Evolutionary conservation across 2,888 invertebrate genomes (phyloP).

Genomic region (Zaprionus bogoriensis): DNA sequence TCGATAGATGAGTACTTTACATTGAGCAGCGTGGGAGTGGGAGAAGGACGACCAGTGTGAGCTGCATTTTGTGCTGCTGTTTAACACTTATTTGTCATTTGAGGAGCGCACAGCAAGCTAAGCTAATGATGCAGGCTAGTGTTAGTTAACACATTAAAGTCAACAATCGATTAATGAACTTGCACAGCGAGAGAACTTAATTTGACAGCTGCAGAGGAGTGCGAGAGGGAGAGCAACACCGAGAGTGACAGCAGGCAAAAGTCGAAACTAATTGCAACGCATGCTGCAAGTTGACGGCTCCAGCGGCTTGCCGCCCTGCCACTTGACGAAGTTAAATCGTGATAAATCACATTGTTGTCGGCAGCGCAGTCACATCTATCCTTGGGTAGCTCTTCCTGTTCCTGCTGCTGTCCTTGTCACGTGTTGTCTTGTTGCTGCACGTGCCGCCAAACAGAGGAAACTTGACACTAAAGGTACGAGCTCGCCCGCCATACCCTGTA

Average conservation of each 20-base stretch:
- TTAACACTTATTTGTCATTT: no score
- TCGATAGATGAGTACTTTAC: neutral
- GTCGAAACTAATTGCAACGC: slow-evolving; percentile 59
- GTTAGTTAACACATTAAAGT: slow-evolving; percentile 14
- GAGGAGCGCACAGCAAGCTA: no score
- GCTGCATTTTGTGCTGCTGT: no score
- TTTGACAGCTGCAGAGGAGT: no score
- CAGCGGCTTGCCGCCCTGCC: slow-evolving; percentile 35
- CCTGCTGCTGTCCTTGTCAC: neutral
- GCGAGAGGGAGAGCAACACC: no score
- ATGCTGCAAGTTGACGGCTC: slow-evolving; percentile 51
- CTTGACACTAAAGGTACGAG: slow-evolving; percentile 5
- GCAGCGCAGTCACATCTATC: neutral
- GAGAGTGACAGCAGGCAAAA: slow-evolving; percentile 20
- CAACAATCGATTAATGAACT: neutral
- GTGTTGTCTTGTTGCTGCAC: slow-evolving; percentile 20
- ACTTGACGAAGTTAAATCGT: slow-evolving; percentile 50
- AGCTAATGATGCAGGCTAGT: no score
- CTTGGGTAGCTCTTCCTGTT: no score
- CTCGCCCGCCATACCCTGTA: slow-evolving; percentile 12
- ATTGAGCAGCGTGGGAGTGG: no score
- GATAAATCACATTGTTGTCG: slow-evolving; percentile 46
- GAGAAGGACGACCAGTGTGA: no score
- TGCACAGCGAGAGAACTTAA: no score
- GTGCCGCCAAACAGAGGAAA: slow-evolving; percentile 13